Percentiles rank a stretch among this genome's conserved stretches.
Evolutionary conservation across 1,140 invertebrate species (phyloP).

Genomic region (Zophobas morio): DNA sequence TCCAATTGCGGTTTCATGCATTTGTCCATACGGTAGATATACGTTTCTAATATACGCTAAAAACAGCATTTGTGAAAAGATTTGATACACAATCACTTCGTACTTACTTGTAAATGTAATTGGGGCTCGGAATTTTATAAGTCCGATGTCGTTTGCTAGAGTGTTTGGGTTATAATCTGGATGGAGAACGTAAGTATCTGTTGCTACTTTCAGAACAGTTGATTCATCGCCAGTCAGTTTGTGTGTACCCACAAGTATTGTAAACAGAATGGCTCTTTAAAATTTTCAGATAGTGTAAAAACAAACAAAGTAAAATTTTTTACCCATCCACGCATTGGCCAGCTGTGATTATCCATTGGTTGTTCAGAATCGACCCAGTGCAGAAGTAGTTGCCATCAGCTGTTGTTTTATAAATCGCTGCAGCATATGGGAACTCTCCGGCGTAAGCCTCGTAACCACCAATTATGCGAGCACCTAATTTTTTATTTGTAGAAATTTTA

Average conservation of each 20-base stretch:
- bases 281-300: too few species aligned
- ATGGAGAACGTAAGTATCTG: neutral
- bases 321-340: slow-evolving; percentile 23
- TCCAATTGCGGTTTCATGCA: neutral
- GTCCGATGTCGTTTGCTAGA: slow-evolving; percentile 8
- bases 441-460: slow-evolving; percentile 5
- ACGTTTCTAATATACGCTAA: neutral
- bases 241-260: too few species aligned
- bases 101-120: neutral
- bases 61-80: neutral
- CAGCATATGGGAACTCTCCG: slow-evolving; percentile 16
- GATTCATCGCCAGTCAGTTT: too few species aligned
- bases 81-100: neutral
- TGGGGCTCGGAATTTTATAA: neutral
- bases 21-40: neutral
- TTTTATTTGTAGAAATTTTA: neutral
- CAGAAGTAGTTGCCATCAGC: slow-evolving; percentile 7
- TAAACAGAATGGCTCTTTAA: too few species aligned
- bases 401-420: slow-evolving; percentile 21
- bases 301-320: neutral
- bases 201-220: too few species aligned
- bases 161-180: slow-evolving; percentile 23
- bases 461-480: neutral
- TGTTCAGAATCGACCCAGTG: neutral
- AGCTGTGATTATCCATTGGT: neutral